phyloP scores from a whole-genome alignment of 2,888 invertebrate genomes.

The Lysandra coridon region DNA sequence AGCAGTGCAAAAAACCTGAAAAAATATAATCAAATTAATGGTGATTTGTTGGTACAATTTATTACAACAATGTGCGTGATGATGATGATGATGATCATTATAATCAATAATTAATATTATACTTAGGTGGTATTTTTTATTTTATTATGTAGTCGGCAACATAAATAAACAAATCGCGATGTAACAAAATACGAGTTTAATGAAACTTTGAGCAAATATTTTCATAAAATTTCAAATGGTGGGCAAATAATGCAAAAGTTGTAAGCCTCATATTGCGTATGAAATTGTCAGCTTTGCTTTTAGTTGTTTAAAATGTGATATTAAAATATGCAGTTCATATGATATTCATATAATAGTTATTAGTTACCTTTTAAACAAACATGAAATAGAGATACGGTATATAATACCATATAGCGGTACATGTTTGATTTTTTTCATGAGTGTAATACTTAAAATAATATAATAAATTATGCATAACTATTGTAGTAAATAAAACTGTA shows the following conservation, averaged over 20 bases:
- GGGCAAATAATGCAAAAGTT: neutral
- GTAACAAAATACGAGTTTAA: neutral
- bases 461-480: too few species aligned
- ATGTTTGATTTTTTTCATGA: too few species aligned
- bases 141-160: neutral
- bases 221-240: neutral
- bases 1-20: too few species aligned
- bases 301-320: neutral
- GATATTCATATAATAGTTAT: neutral
- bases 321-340: neutral
- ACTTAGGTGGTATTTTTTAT: neutral
- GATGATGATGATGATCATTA: neutral
- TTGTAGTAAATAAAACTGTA: too few species aligned
- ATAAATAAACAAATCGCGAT: neutral
- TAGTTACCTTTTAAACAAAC: neutral
- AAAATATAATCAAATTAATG: too few species aligned
- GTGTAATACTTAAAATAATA: too few species aligned
- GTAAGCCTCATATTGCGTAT: neutral
- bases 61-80: neutral
- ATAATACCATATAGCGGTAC: too few species aligned
- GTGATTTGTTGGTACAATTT: neutral
- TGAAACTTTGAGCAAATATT: neutral
- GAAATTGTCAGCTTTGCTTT: neutral
- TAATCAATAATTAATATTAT: neutral
- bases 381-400: too few species aligned